Conservation (phyloP, 2,797 vertebrate genomes). For the Mormyrus proboscirostris region DNA sequence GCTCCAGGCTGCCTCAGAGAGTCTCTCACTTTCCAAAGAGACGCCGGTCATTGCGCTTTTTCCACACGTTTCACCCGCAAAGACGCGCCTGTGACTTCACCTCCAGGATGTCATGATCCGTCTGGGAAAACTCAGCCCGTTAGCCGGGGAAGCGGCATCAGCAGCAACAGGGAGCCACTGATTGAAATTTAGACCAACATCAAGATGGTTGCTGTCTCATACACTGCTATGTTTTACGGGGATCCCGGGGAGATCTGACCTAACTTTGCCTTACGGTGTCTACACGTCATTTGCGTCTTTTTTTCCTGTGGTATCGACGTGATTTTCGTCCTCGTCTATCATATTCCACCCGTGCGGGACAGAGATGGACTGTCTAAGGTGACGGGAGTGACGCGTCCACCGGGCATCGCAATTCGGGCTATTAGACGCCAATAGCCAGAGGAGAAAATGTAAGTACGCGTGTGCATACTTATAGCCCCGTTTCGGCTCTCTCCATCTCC, state of each 20-base stretch:
- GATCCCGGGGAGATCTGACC: conserved; percentile 18
- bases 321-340: background rate
- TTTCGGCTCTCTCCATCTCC: conserved; percentile 18
- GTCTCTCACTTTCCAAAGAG: conserved; percentile 12
- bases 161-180: conserved; percentile 16
- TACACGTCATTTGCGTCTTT: background rate
- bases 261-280: conserved; percentile 40
- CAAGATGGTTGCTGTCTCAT: conserved; percentile 11
- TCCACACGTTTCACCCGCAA: background rate
- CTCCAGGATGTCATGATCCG: background rate
- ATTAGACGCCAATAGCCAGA: conserved; percentile 31
- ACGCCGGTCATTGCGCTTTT: background rate
- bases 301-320: background rate
- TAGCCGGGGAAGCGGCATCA: background rate
- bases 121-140: background rate
- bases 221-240: background rate
- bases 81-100: background rate
- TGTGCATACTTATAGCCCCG: conserved; percentile 24
- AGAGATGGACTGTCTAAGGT: conserved; percentile 48
- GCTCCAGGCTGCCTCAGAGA: conserved; percentile 39
- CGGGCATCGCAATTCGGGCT: conserved; percentile 35
- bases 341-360: conserved; percentile 22
- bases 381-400: conserved; percentile 42
- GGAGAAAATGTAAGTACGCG: conserved; percentile 50
- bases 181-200: conserved; percentile 11